Evolutionary conservation across 2,888 invertebrate species (phyloP).

Genomic region (Polietes domitor): DNA sequence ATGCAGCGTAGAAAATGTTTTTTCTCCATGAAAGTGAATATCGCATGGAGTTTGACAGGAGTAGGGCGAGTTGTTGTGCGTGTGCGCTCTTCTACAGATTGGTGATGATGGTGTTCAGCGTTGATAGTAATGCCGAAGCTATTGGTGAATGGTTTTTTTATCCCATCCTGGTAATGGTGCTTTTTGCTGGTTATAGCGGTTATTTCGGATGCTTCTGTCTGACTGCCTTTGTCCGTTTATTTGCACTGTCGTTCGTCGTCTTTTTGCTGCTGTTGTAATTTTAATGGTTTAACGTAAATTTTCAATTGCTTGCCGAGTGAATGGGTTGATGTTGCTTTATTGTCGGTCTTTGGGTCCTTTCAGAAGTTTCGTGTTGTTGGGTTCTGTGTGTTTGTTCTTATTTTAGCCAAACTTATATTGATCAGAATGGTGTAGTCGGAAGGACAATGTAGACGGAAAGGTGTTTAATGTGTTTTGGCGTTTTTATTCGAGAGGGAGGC

Average conservation of each 20-base stretch:
- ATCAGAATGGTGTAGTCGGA: too few relatives aligned
- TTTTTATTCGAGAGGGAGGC: too few relatives aligned
- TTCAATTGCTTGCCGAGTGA: conserved; percentile 38
- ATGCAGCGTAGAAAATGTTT: neutral
- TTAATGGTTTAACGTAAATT: conserved; percentile 36
- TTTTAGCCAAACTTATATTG: too few relatives aligned
- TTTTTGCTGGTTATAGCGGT: conserved; percentile 13
- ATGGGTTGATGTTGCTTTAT: conserved; percentile 27
- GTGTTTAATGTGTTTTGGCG: too few relatives aligned
- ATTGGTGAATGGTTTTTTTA: neutral
- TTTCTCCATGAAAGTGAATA: neutral
- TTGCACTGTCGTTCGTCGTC: neutral
- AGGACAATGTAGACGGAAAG: too few relatives aligned
- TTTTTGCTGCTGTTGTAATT: conserved; percentile 26
- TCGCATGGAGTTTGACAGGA: neutral
- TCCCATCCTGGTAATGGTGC: conserved; percentile 5
- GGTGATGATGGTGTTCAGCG: conserved; percentile 17
- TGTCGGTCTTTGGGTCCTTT: neutral
- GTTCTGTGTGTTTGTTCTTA: neutral
- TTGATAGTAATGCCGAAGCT: conserved; percentile 23
- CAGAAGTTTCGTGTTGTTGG: neutral
- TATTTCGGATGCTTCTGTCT: neutral
- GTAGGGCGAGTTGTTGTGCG: neutral
- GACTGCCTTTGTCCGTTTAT: neutral
- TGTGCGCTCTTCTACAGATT: neutral